Percentiles rank a stretch among this genome's conserved stretches.
These are phyloP conservation scores for Talpa occidentalis DNA, from an alignment of 2,113 vertebrate species.

Conservation along the genomic window DNA sequence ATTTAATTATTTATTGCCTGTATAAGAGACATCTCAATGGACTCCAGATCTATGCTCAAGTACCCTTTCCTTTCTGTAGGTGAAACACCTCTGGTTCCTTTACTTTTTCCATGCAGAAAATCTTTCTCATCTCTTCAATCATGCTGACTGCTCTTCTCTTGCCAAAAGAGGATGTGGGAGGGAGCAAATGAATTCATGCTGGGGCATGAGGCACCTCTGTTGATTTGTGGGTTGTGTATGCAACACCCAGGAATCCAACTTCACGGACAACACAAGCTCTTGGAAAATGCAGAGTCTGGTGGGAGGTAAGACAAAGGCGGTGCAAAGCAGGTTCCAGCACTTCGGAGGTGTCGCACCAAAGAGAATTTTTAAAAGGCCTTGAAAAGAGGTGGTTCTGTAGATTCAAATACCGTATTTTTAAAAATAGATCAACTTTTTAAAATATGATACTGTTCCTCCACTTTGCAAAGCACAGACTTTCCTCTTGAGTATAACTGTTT, in stretches of 20 bases:
- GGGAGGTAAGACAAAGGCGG: slow-evolving; percentile 57
- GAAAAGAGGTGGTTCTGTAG: slow-evolving; percentile 67
- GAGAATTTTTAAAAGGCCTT: slow-evolving; percentile 68
- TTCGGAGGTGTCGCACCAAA: slow-evolving; percentile 51
- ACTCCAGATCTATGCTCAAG: neutral
- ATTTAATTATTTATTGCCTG: neutral
- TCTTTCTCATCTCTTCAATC: neutral
- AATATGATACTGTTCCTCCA: slow-evolving; percentile 78
- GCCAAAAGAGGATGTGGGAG: neutral
- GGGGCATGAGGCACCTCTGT: neutral
- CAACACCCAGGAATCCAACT: neutral
- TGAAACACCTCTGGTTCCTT: neutral
- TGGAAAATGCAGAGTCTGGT: neutral
- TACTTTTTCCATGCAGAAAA: neutral
- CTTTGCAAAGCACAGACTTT: slow-evolving; percentile 78
- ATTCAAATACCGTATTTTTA: slow-evolving; percentile 70
- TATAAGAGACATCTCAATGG: neutral
- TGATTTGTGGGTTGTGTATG: neutral
- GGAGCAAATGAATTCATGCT: neutral
- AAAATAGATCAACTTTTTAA: slow-evolving; percentile 83
- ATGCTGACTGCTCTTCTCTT: neutral
- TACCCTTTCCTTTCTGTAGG: neutral
- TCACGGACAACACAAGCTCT: neutral
- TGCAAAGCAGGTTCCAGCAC: neutral
- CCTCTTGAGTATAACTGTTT: slow-evolving; percentile 81